Base-by-base conservation (phyloP, 2,888 invertebrate genomes). In the Pterostichus madidus region DNA sequence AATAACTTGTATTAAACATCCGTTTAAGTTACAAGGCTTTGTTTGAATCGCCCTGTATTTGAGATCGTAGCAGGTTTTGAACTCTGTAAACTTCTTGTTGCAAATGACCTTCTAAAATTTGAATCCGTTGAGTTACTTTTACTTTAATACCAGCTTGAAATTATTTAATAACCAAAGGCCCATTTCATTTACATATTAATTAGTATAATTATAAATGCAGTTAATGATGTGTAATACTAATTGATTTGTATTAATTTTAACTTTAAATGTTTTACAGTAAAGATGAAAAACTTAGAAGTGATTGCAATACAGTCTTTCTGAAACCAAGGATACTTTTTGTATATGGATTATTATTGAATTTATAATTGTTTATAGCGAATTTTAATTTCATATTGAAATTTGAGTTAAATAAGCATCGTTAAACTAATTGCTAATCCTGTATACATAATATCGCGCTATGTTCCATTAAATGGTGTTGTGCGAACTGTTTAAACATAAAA, bases 281-380 rank as follows among this genome's bases (percentile, higher is more conserved):
- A 49, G 49, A n/a, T n/a, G 49, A 49, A 49, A 13, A 49, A n/a
- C 5, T n/a, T 49, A 1, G 11, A 49, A 49, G 49, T n/a, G 49
- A 13, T 49, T 49, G 49, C 49, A 49, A 13, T 49, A 59, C 1
- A 59, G 0, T 59, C 59, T 59, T 59, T 10, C 13, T 15, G n/a
- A 15, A 17, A 10, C 59, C 59, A 59, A 59, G 59, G 59, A 59
- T 59, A 59, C 13, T 59, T 59, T 6, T 59, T 59, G 49, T n/a
- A 13, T 5, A 49, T 10, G 2, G 39, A 7, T 39, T 39, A 39
- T 39, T 39, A 39, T 39, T 49, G n/a, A 49, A 49, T 49, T 49
- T 13, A 6, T 46, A 46, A 46, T 11, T n/a, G 8, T 46, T 46
- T 46, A 49, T 49, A 49, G 49, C 11, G 49, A 39, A 39, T 39